Evolutionary conservation across 2,113 vertebrate species (phyloP).

Genomic region (Ochotona princeps): DNA sequence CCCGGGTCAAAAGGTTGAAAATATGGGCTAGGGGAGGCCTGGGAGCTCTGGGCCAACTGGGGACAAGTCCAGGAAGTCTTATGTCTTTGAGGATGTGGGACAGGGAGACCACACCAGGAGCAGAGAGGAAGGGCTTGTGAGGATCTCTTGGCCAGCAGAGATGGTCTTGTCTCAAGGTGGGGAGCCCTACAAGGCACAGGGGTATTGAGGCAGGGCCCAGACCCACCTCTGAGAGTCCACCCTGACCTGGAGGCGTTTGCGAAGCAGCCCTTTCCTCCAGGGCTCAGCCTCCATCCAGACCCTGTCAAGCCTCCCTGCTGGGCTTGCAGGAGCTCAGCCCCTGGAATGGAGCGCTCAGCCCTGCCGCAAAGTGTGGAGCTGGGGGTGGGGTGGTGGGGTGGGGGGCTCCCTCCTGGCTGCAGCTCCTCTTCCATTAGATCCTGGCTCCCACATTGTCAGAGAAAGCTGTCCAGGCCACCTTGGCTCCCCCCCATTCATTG

Average conservation of each 20-base stretch:
- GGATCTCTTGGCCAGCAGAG: neutral
- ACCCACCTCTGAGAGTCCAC: no score
- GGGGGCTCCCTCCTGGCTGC: no score
- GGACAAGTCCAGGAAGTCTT: neutral
- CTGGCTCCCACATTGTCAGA: rapidly evolving
- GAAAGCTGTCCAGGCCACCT: neutral
- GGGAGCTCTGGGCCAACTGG: neutral
- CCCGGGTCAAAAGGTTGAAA: neutral
- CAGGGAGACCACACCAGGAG: neutral
- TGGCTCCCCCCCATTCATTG: rapidly evolving
- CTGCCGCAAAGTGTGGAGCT: neutral
- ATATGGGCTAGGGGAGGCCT: neutral
- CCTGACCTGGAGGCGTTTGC: neutral
- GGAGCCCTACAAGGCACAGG: neutral
- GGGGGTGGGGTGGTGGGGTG: no score
- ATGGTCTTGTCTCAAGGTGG: rapidly evolving
- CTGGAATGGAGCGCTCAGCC: neutral
- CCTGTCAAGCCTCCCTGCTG: no score
- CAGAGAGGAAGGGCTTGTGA: neutral
- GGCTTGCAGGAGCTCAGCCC: neutral
- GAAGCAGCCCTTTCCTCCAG: neutral
- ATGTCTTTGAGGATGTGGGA: rapidly evolving
- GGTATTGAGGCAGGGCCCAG: neutral
- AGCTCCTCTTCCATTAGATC: neutral
- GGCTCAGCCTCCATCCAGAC: neutral